phyloP scores from a whole-genome alignment of 2,113 vertebrate genomes.

The Emydura subglobosa region DNA sequence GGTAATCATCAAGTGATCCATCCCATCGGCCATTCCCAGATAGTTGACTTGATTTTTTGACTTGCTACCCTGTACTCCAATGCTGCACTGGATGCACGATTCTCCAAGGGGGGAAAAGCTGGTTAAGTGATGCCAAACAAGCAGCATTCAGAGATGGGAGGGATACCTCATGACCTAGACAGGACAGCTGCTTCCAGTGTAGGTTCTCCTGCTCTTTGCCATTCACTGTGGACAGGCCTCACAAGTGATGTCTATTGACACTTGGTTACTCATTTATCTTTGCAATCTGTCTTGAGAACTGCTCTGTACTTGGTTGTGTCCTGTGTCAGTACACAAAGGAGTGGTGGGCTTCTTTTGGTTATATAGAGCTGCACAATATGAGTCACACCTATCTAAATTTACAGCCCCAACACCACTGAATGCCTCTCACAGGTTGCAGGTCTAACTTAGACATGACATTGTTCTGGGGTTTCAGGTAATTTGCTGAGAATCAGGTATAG shows the following conservation, averaged over 20 bases:
- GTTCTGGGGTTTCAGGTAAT: neutral
- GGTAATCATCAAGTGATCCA: too few species aligned
- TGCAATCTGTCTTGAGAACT: neutral
- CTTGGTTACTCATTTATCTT: neutral
- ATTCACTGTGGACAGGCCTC: neutral
- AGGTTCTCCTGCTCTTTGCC: neutral
- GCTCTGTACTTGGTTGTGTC: neutral
- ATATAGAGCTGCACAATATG: neutral
- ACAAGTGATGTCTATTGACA: neutral
- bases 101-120: neutral
- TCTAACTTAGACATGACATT: neutral
- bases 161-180: neutral
- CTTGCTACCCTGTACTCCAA: neutral
- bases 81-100: neutral
- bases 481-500: fast-evolving
- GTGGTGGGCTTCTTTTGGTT: neutral
- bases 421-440: fast-evolving
- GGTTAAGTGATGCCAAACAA: neutral
- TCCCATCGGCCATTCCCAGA: neutral
- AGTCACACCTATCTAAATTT: neutral
- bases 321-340: neutral
- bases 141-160: neutral
- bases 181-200: neutral
- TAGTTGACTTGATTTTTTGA: slow-evolving; percentile 22
- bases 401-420: neutral